Conservation (phyloP, 2,113 vertebrate species). For the Lethenteron camtschaticum region DNA sequence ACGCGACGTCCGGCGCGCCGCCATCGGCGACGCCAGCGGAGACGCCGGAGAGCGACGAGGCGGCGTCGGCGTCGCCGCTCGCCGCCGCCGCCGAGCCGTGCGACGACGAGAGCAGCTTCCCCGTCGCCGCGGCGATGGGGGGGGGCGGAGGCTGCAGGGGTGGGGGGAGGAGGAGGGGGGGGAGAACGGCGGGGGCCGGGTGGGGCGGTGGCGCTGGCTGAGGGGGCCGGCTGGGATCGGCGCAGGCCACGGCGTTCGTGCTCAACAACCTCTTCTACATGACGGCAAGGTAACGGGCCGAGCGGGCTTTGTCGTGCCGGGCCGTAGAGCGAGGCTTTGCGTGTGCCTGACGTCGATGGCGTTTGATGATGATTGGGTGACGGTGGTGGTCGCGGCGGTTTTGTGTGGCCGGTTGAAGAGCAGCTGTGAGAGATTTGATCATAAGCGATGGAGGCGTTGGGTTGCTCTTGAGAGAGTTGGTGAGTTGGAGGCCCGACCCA, state of each 20-base stretch:
- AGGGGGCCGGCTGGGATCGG: conserved; percentile 94
- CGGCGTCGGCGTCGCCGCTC: conserved; percentile 30
- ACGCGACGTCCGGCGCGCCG: not conserved
- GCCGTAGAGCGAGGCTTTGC: conserved; percentile 55
- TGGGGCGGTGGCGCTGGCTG: conserved; percentile 35
- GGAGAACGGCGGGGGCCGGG: not conserved
- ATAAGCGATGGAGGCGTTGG: too few relatives aligned
- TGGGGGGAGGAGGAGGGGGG: not conserved
- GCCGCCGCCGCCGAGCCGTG: conserved; percentile 47
- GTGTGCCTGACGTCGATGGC: too few relatives aligned
- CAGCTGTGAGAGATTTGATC: too few relatives aligned
- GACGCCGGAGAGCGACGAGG: too few relatives aligned
- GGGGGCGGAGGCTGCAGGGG: too few relatives aligned
- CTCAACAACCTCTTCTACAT: conserved; percentile 98
- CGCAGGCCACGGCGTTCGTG: conserved; percentile 82
- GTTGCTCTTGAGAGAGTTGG: too few relatives aligned
- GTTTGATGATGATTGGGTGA: too few relatives aligned
- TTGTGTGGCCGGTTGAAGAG: too few relatives aligned
- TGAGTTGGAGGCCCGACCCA: too few relatives aligned
- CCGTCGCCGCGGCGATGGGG: too few relatives aligned
- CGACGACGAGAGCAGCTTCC: not conserved
- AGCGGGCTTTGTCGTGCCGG: conserved; percentile 64
- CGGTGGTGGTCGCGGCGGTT: too few relatives aligned
- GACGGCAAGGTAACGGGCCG: conserved; percentile 64
- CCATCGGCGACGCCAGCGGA: too few relatives aligned